Evolutionary conservation across 2,113 vertebrate genomes (phyloP).

Genomic region (Megaleporinus macrocephalus): DNA sequence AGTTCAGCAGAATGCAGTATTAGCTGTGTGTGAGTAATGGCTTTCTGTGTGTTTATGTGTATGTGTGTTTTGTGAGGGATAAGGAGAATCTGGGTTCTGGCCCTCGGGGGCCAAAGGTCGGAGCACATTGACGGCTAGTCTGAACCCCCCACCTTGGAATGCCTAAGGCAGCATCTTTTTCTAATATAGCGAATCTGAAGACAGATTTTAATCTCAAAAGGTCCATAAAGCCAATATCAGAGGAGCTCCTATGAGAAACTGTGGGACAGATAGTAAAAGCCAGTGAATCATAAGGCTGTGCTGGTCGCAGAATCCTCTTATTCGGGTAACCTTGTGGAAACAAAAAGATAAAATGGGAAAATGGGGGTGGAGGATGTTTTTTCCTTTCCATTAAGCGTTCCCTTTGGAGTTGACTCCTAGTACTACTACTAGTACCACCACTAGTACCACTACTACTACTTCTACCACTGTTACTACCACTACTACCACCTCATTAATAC

Average conservation of each 20-base stretch:
- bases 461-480: too few species aligned
- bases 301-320: too few species aligned
- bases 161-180: slow-evolving; percentile 74
- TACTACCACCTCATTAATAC: too few species aligned
- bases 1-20: slow-evolving; percentile 58
- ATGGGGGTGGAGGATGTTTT: too few species aligned
- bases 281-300: background rate
- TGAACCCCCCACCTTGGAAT: slow-evolving; percentile 65
- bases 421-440: too few species aligned
- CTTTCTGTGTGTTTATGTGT: slow-evolving; percentile 50
- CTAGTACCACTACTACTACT: too few species aligned
- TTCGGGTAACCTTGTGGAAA: too few species aligned
- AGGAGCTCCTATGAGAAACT: slow-evolving; percentile 47
- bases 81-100: slow-evolving; percentile 59
- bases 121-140: slow-evolving; percentile 56
- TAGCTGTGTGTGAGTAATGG: slow-evolving; percentile 55
- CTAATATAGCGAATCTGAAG: slow-evolving; percentile 71
- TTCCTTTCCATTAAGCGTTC: too few species aligned
- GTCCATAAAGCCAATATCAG: slow-evolving; percentile 73
- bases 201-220: slow-evolving; percentile 76
- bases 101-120: slow-evolving; percentile 64
- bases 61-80: slow-evolving; percentile 47
- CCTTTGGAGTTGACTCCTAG: too few species aligned
- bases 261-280: slow-evolving; percentile 52
- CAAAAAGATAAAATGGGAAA: too few species aligned